Evolutionary conservation across 2,113 vertebrate genomes (phyloP), one percentile per base, ranked within the genome.

Genomic region (Leptocoma aspasia): DNA sequence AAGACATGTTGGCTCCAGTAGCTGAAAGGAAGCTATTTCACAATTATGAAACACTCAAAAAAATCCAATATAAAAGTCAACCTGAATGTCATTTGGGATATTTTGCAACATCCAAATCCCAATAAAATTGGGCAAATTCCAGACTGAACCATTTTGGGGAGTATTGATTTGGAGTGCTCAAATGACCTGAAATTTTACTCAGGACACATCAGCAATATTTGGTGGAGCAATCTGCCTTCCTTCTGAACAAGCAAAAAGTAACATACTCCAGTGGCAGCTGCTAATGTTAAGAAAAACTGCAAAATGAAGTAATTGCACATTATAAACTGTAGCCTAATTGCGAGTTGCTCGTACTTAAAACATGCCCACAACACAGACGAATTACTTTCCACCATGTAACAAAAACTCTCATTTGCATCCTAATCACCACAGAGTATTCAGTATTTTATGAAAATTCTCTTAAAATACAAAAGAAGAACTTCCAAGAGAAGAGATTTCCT

Each of bases 351-450:
- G 44, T 76, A 93, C 61, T 93, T 84, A 89, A 78, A 94, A 81
- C 71, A 57, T 44, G 88, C 63, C 63, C 54, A 81, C 76, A 77
- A 90, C 56, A 81, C 37, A 92, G 68, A 70, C 0, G 0, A 86
- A 94, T 92, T 86, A 86, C 76, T 90, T 94, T 89, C 56, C 50
- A 84, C 22, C 4, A 49, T 47, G 69, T 90, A 94, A 89, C 69
- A 96, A 90, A 94, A 92, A n/a, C 44, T 89, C 82, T 82, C 49
- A 90, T 93, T 94, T 84, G 72, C 88, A 92, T 86, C 77, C 60
- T 90, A 90, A 95, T 76, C 82, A 89, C 53, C 72, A 57, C 52
- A 37, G 37, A 86, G 39, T 41, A 86, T 73, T 82, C 53, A 72
- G 41, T 39, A 68, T 95, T 92, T 83, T 57, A 90, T 54, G 22